Conservation (phyloP, 2,113 vertebrate species). For the Todiramphus saurophagus region DNA sequence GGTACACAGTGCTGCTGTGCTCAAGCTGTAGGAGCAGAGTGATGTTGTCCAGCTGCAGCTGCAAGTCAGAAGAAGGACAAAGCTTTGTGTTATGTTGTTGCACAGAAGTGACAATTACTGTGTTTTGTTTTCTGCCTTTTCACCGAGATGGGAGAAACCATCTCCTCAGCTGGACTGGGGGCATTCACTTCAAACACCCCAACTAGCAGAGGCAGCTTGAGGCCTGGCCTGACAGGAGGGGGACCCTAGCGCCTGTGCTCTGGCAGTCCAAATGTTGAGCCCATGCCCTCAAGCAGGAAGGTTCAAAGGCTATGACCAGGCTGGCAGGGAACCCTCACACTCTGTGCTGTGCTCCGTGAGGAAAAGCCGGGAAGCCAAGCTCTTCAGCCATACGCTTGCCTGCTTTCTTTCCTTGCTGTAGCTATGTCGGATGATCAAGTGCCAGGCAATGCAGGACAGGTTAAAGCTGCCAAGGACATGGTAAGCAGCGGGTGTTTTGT, state of each 20-base stretch:
- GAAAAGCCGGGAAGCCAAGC: background rate
- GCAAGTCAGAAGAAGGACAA: slow-evolving; percentile 56
- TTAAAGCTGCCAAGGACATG: slow-evolving; percentile 23
- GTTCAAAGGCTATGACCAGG: background rate
- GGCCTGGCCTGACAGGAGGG: background rate
- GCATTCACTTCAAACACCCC: background rate
- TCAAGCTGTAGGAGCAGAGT: slow-evolving; percentile 8
- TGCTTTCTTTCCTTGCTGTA: background rate
- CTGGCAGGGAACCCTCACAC: background rate
- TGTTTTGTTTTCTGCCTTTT: slow-evolving; percentile 55
- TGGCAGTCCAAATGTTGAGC: background rate
- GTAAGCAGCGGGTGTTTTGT: slow-evolving; percentile 14
- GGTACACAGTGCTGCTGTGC: slow-evolving; percentile 55
- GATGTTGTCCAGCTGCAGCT: slow-evolving; percentile 67
- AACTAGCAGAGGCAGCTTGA: background rate
- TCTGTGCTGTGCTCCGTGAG: background rate
- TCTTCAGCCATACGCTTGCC: background rate
- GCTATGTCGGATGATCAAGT: background rate
- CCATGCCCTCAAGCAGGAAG: background rate
- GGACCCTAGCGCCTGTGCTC: background rate
- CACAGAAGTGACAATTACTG: slow-evolving; percentile 42
- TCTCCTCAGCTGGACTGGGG: background rate
- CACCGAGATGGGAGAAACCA: background rate
- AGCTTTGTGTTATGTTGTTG: slow-evolving; percentile 55
- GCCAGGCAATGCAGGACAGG: background rate